Percentiles rank a stretch among this genome's conserved stretches.
phyloP scores from a whole-genome alignment of 2,888 invertebrate genomes.

The Zygogramma bicolorata region DNA sequence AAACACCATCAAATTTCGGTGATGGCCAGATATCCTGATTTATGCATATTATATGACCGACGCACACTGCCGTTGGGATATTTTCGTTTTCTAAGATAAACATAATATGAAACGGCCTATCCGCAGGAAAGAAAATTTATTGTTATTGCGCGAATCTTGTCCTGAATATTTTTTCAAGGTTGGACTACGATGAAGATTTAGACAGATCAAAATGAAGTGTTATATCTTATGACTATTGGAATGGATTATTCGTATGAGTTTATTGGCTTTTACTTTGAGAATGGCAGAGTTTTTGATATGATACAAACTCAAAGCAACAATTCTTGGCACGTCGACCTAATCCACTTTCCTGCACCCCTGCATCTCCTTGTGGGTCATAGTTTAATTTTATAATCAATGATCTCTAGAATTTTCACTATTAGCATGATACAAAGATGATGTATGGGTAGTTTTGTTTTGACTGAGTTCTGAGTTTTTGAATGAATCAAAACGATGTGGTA shows the following conservation, averaged over 20 bases:
- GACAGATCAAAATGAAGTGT: not conserved
- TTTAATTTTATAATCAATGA: too few species aligned
- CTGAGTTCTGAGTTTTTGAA: too few species aligned
- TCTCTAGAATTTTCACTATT: too few species aligned
- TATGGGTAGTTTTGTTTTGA: too few species aligned
- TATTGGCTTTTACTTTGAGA: not conserved
- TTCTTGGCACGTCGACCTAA: too few species aligned
- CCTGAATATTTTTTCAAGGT: conserved; percentile 14
- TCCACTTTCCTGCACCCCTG: too few species aligned
- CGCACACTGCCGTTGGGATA: conserved; percentile 41
- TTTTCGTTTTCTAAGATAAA: conserved; percentile 41
- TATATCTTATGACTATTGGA: too few species aligned
- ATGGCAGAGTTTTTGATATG: not conserved
- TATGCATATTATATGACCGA: conserved; percentile 49
- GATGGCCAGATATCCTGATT: conserved; percentile 51
- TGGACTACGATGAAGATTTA: not conserved
- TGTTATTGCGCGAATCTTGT: conserved; percentile 29
- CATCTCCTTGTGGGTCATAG: too few species aligned
- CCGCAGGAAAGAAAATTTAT: conserved; percentile 34
- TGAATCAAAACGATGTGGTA: too few species aligned
- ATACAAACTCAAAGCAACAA: too few species aligned
- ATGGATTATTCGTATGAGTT: not conserved
- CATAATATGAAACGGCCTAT: conserved; percentile 39
- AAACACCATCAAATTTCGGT: conserved; percentile 58
- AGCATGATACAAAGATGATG: too few species aligned